A percentile compares a stretch with the other conserved stretches of the same genome.
Evolutionary conservation across 2,888 invertebrate genomes (phyloP).

Genomic region (Pachymerium ferrugineum): DNA sequence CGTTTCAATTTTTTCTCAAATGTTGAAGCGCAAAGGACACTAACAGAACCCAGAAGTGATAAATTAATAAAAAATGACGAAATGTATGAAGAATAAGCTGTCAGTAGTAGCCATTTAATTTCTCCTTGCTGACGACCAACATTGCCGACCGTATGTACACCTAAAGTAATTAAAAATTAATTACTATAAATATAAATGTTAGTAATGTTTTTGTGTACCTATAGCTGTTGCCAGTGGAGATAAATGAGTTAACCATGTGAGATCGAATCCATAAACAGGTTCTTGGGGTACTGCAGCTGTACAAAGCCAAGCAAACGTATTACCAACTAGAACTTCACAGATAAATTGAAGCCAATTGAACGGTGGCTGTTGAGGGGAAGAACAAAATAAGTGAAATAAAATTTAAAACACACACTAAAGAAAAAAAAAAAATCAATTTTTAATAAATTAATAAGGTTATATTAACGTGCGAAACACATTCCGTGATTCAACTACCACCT

Average conservation of each 20-base stretch:
- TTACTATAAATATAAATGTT: too few species aligned
- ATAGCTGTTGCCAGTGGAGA: neutral
- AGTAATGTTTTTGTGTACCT: too few species aligned
- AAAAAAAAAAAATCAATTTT: neutral
- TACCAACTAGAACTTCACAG: neutral
- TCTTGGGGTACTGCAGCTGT: neutral
- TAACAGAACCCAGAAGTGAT: neutral
- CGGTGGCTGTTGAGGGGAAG: neutral
- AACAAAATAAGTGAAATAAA: too few species aligned
- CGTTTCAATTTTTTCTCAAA: neutral
- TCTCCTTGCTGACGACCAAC: slow-evolving; percentile 75
- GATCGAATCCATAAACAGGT: neutral
- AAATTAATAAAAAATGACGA: neutral
- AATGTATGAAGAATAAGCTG: slow-evolving; percentile 49
- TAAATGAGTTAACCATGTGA: neutral
- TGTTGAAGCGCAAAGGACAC: neutral
- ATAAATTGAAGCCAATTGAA: neutral
- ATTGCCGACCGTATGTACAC: slow-evolving; percentile 85
- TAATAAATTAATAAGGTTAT: neutral
- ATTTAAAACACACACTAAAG: too few species aligned
- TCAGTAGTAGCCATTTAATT: slow-evolving; percentile 62
- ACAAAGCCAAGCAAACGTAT: neutral
- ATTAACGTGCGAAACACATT: neutral
- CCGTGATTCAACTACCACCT: neutral
- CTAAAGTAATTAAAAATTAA: too few species aligned